Base-by-base conservation (phyloP, 23 tunicate species). In the Halocynthia roretzi region DNA sequence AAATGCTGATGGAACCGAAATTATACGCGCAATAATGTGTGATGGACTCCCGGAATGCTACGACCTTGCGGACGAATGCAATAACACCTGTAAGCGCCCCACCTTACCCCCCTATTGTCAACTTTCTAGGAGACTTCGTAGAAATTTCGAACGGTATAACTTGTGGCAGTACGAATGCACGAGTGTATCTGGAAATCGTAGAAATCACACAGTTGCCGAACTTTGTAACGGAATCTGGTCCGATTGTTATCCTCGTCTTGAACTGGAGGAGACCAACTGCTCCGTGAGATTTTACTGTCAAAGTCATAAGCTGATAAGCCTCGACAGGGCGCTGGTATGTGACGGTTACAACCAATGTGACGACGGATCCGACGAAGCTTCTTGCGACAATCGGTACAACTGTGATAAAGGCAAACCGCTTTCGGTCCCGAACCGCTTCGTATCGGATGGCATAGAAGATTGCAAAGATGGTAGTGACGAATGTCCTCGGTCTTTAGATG, bases 21-120 rank as follows among this genome's bases (percentile, higher is more conserved):
- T 64, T 21, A 73, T 70, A 66, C 50, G 65, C 9, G 93, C 93
- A 11, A 31, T 75, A 17, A 15, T 51, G 6, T 87, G 93, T 67
- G 86, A 87, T 48, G 93, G 93, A 18, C 51, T 53, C 50, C 82
- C 72, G 49, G 93, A 87, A 67, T 87, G 93, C 51, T 61, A 18
- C 61, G 93, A 87, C 52, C 50, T 77, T 6, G 53, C 86, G 17
- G 93, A 87, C 72, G 93, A 87, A 77, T 87, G 93, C 61, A 62
- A 22, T 56, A 10, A 0, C n/a, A 10, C 31, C 5, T 74, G 78
- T 54, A 65, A 65, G 9, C 8, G 20, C 8, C 55, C 10, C 62
- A 56, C 48, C 8, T 8, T 10, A 54, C 56, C 62, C 8, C 64
- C 10, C 10, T 74, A 18, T 74, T 74, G 78, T n/a, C 8, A 74